Percentiles rank a stretch among this genome's conserved stretches.
These are phyloP conservation scores for Catamblyrhynchus diadema DNA, from an alignment of 2,797 vertebrate genomes.

Conservation along the genomic window DNA sequence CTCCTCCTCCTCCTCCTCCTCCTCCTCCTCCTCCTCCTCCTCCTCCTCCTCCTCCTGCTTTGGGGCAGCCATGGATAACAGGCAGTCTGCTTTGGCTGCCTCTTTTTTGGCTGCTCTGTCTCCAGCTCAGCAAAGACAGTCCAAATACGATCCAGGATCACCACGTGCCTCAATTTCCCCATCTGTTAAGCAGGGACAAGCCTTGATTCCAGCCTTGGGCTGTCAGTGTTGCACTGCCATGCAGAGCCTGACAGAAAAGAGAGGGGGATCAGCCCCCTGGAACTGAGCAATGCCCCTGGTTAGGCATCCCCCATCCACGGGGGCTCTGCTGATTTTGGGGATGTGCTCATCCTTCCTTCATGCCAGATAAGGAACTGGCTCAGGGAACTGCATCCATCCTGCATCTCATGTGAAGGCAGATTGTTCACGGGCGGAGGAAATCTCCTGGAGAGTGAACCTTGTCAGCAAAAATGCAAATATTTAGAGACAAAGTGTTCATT, in stretches of 20 bases:
- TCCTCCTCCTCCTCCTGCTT: too few species aligned
- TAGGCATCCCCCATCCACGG: accelerated
- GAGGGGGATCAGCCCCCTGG: background rate
- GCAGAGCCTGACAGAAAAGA: background rate
- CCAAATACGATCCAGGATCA: accelerated
- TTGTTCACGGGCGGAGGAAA: slow-evolving; percentile 48
- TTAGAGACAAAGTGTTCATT: slow-evolving; percentile 70
- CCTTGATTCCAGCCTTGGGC: background rate
- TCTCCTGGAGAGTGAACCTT: slow-evolving; percentile 66
- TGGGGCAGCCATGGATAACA: background rate
- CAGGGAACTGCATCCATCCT: background rate
- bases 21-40: background rate
- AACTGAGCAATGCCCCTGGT: background rate
- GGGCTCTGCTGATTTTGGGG: background rate
- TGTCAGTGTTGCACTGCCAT: accelerated
- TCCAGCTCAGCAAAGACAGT: background rate
- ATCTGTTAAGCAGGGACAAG: background rate
- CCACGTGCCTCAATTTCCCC: background rate
- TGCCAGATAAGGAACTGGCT: background rate
- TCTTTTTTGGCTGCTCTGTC: background rate
- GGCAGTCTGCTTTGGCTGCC: background rate
- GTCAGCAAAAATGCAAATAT: slow-evolving; percentile 74
- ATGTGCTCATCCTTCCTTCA: background rate
- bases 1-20: background rate
- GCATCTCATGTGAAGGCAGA: slow-evolving; percentile 10